A percentile compares a stretch with the other conserved stretches of the same genome.
These are phyloP conservation scores for Equus quagga DNA, from an alignment of 2,113 vertebrate genomes.

Conservation along the genomic window DNA sequence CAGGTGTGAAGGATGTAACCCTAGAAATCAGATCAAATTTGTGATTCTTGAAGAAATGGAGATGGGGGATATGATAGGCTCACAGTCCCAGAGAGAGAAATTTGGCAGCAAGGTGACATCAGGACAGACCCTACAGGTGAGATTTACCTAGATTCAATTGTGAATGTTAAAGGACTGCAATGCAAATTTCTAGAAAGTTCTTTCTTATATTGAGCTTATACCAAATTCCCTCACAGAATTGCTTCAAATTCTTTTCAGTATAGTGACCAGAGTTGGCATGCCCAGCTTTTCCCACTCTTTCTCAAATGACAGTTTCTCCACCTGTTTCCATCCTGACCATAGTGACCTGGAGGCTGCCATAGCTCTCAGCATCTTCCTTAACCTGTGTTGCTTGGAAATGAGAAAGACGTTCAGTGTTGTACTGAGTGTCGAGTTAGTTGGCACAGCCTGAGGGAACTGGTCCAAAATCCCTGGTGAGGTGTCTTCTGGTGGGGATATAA, in stretches of 20 bases:
- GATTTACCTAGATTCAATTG: neutral
- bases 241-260: neutral
- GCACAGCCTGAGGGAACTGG: too few relatives aligned
- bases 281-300: neutral
- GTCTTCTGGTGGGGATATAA: too few relatives aligned
- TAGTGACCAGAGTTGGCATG: neutral
- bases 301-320: neutral
- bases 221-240: neutral
- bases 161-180: too few relatives aligned
- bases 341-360: neutral
- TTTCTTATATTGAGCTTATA: too few relatives aligned
- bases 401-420: too few relatives aligned
- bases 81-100: neutral
- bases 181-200: neutral
- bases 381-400: neutral
- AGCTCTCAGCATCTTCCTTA: neutral
- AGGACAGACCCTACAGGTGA: too few relatives aligned
- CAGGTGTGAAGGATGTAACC: neutral
- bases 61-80: too few relatives aligned
- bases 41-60: neutral
- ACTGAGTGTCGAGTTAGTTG: rapidly evolving
- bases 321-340: neutral
- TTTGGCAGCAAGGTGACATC: too few relatives aligned
- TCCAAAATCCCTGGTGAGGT: neutral
- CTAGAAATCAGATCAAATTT: neutral